A percentile compares a stretch with the other conserved stretches of the same genome.
Evolutionary conservation across 92 coral and sea anemone species (phyloP).

Genomic region (Siderastrea siderea): DNA sequence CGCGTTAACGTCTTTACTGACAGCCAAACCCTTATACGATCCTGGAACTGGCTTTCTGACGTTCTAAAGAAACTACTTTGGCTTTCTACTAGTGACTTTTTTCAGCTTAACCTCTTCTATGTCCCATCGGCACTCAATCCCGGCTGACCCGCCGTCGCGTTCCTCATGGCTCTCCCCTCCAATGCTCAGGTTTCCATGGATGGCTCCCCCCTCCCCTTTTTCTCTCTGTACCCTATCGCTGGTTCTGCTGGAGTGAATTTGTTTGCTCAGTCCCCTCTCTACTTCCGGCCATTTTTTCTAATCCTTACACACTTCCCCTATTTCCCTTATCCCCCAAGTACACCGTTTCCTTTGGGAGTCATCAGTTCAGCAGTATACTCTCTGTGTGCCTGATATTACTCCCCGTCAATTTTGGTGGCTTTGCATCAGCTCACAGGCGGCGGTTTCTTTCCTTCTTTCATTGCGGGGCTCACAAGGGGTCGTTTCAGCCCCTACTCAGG

Average conservation of each 20-base stretch:
- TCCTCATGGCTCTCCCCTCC: conserved; percentile 32
- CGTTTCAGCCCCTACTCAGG: background rate
- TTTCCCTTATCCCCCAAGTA: no score
- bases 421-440: background rate
- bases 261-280: background rate
- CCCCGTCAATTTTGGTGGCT: background rate
- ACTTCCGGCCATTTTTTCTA: background rate
- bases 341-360: background rate
- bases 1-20: background rate
- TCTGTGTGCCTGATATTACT: background rate
- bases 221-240: background rate
- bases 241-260: background rate
- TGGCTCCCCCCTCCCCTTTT: background rate
- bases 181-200: conserved; percentile 3
- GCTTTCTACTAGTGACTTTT: background rate
- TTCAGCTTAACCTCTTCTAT: background rate
- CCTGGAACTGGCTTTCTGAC: background rate
- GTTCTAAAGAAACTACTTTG: background rate
- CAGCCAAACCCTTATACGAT: background rate
- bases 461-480: background rate
- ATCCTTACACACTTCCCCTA: no score
- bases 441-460: background rate
- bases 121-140: background rate
- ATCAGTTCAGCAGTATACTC: background rate
- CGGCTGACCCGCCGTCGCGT: background rate